Evolutionary conservation across 2,888 invertebrate genomes (phyloP).

Genomic region (Pammene fasciana): DNA sequence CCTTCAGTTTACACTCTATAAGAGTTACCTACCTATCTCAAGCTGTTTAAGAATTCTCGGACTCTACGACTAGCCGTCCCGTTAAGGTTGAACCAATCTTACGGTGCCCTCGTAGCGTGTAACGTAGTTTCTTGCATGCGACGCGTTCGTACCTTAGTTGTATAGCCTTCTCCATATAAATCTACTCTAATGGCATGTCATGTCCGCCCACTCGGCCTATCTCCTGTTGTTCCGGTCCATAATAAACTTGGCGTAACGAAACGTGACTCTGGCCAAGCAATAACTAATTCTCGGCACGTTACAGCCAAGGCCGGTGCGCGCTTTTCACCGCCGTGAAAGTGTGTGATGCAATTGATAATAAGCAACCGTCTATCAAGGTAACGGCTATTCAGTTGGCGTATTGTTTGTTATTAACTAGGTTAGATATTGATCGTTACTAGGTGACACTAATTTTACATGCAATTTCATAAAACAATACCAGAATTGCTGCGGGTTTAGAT

Average conservation of each 20-base stretch:
- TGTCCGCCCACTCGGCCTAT: conserved; percentile 54
- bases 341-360: conserved; percentile 51
- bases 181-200: conserved; percentile 45
- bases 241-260: conserved; percentile 50
- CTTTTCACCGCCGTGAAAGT: conserved; percentile 52
- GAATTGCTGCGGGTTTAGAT: too few species aligned
- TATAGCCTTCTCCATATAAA: neutral
- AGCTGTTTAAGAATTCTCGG: neutral
- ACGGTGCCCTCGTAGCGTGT: neutral
- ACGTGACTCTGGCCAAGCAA: conserved; percentile 48
- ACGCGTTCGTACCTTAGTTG: neutral
- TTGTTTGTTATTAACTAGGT: conserved; percentile 22
- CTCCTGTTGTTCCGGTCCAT: conserved; percentile 70
- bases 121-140: neutral
- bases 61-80: neutral
- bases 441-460: neutral
- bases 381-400: conserved; percentile 44
- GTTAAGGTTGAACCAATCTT: neutral
- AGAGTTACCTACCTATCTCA: neutral
- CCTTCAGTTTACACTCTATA: neutral
- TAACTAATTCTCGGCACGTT: conserved; percentile 53
- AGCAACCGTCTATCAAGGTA: conserved; percentile 48
- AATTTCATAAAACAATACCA: too few species aligned
- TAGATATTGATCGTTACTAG: conserved; percentile 16
- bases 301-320: conserved; percentile 47